Conservation (phyloP, 2,888 invertebrate genomes). For the Salpingus planirostris region DNA sequence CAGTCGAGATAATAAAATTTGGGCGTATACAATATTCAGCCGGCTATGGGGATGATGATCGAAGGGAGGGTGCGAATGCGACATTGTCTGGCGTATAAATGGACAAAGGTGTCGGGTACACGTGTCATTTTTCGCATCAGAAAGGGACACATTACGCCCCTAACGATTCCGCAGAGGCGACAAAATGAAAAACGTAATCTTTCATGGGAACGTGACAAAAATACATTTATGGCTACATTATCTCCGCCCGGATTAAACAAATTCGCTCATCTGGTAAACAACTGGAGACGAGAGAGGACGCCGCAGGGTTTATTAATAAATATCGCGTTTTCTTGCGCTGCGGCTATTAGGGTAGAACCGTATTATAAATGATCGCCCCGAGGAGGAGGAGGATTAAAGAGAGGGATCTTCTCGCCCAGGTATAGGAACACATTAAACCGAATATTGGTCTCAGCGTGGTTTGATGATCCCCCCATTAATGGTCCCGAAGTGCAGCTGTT, state of each 20-base stretch:
- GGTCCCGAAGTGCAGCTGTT: slow-evolving; percentile 41
- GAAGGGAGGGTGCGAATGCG: slow-evolving; percentile 11
- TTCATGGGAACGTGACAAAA: slow-evolving; percentile 14
- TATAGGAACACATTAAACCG: slow-evolving; percentile 28
- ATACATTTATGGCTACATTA: not conserved
- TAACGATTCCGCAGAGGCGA: slow-evolving; percentile 5
- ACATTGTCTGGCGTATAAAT: slow-evolving; percentile 11
- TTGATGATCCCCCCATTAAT: slow-evolving; percentile 38
- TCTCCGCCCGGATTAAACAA: no score
- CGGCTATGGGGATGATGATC: no score
- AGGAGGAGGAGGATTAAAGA: no score
- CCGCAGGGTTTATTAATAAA: not conserved
- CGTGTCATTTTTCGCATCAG: slow-evolving; percentile 16
- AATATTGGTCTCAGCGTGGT: slow-evolving; percentile 35
- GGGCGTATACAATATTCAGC: no score
- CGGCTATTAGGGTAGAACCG: no score
- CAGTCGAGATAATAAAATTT: no score
- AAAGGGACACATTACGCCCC: slow-evolving; percentile 11
- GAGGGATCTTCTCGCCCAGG: no score
- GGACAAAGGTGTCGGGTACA: slow-evolving; percentile 17
- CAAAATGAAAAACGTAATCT: slow-evolving; percentile 14
- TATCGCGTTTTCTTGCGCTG: not conserved
- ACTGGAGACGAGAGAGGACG: slow-evolving; percentile 10
- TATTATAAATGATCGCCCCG: no score
- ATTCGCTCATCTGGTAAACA: no score